Base-by-base conservation (phyloP, 2,888 invertebrate genomes). In the Lysandra coridon region DNA sequence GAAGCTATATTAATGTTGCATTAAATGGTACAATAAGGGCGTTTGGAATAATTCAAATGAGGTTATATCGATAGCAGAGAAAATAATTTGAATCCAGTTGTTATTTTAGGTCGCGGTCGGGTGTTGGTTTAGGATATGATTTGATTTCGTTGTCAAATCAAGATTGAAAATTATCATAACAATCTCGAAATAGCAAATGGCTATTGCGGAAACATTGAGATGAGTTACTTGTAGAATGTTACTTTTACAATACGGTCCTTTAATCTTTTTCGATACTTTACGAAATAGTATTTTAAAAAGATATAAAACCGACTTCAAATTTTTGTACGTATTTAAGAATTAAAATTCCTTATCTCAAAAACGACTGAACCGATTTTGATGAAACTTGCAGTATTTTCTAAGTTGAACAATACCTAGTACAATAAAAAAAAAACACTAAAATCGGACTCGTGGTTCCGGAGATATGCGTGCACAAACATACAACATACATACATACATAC, bases 61-160 rank as follows among this genome's bases (percentile, higher is more conserved):
- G 69, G 69, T 69, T 14, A 37, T 69, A 69, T 69, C 33, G 33
- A 64, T 64, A 12, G 30, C 64, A 30, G 23, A 30, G 30, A 69
- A 69, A 69, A 69, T 37, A 33, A 69, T 69, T 37, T 37, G 33
- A 33, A 69, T 37, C 14, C 33, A 4, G 33, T 14, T 69, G 33
- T 69, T 69, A 69, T 69, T 69, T 69, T 33, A 69, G 33, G 69
- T 69, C 33, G 33, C 37, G 33, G 69, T 69, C 33, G 33, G 33
- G 69, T 69, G 33, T 69, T 69, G 69, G 69, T 69, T 69, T 69
- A 69, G 69, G 69, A 37, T 69, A 69, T 69, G 33, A 69, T 69
- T 69, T 69, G 33, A 69, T 69, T 37, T 37, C 33, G 1, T 33
- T 69, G 69, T 69, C 33, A 69, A 69, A 69, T 69, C 33, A 69